Evolutionary conservation across 2,888 invertebrate genomes (phyloP), one percentile per base, ranked within the genome.

Genomic region (Hemistola chrysoprasaria): DNA sequence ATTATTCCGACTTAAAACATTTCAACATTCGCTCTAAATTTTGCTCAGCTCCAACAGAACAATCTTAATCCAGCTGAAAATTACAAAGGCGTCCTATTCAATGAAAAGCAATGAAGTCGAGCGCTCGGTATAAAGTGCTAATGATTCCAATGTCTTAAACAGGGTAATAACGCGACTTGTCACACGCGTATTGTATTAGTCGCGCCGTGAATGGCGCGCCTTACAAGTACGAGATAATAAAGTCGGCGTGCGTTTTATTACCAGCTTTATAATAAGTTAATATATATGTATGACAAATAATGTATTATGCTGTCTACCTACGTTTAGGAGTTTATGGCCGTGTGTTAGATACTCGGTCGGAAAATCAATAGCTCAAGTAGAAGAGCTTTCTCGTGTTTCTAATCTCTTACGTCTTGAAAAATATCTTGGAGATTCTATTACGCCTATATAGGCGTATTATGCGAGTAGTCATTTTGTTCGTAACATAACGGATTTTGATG

Each of bases 161-260:
- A 53, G 50, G 36, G 39, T 52, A 52, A 56, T 54, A 54, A 50
- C 47, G 53, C 50, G 50, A 53, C 40, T 3, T 47, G 50, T 55
- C 46, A 52, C 38, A 41, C 51, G 45, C 50, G 50, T 53, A 56
- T 55, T 56, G 58, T 59, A 53, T 56, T 40, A 45, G 51, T 53
- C 51, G 47, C 53, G 44, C 40, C 42, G 49, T 59, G 53, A 53
- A 54, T 54, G 39, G 52, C 43, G 11, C 48, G 49, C 47, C 46
- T 54, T 49, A 56, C 50, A 48, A 52, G 52, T 48, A 48, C 41
- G 47, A 53, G 49, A 56, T 55, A 56, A 57, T 60, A 58, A 58
- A 50, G 50, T 43, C 39, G 40, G 46, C 35, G 56, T 60, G 59
- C 59, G 58, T 60, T 60, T 60, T 60, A 60, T 55, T 39, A 44